Evolutionary conservation across 2,888 invertebrate genomes (phyloP).

Genomic region (Perizoma flavofasciatum): DNA sequence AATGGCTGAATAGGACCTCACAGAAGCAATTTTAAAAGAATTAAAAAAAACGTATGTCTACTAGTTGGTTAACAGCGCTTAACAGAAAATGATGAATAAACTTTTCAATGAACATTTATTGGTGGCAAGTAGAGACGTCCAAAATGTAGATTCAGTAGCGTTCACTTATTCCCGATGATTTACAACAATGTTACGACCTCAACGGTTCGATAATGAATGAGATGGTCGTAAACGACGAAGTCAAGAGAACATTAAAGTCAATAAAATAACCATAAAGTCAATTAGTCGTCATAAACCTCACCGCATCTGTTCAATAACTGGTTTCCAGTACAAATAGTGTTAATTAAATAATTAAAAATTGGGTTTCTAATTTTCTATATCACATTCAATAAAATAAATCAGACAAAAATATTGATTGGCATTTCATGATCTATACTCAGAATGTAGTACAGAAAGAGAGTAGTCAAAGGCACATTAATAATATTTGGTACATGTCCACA

Average conservation of each 20-base stretch:
- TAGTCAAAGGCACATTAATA: too few species aligned
- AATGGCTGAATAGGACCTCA: conserved; percentile 21
- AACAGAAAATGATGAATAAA: conserved; percentile 39
- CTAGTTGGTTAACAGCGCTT: conserved; percentile 16
- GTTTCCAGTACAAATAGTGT: conserved; percentile 73
- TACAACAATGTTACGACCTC: conserved; percentile 77
- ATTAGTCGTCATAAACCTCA: conserved; percentile 81
- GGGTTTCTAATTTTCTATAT: conserved; percentile 33
- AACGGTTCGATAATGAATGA: conserved; percentile 81
- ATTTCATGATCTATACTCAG: too few species aligned
- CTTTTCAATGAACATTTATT: conserved; percentile 56
- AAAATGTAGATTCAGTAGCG: conserved; percentile 46
- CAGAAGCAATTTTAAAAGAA: conserved; percentile 10
- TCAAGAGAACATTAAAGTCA: conserved; percentile 82
- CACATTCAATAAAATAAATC: too few species aligned
- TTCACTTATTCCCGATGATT: conserved; percentile 71
- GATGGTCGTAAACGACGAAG: conserved; percentile 77
- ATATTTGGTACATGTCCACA: too few species aligned
- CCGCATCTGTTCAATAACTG: conserved; percentile 79
- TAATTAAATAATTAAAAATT: conserved; percentile 69
- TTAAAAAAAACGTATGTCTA: conserved; percentile 10
- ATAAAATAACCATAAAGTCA: conserved; percentile 83
- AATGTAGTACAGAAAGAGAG: too few species aligned
- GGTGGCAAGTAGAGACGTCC: conserved; percentile 44
- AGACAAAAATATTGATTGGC: too few species aligned